Percentiles rank a stretch among this genome's conserved stretches.
These are phyloP conservation scores for Tuta absoluta DNA, from an alignment of 2,888 invertebrate genomes.

Conservation along the genomic window DNA sequence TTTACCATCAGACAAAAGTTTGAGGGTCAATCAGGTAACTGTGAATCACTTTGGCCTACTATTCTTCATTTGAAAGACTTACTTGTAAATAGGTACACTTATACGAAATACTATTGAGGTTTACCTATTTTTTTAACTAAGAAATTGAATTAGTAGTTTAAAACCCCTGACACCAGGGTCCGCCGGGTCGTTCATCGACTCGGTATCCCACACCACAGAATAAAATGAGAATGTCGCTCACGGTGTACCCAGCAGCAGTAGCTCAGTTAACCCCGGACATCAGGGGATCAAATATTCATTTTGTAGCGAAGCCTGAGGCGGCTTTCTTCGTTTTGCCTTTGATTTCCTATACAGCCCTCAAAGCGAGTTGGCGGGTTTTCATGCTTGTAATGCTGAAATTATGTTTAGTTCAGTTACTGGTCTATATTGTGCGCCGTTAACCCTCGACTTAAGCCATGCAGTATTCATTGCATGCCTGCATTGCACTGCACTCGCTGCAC, in stretches of 20 bases:
- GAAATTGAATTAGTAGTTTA: too few relatives aligned
- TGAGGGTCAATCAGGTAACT: too few relatives aligned
- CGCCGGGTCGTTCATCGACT: too few relatives aligned
- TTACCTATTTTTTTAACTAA: too few relatives aligned
- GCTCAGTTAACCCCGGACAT: neutral
- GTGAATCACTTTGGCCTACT: too few relatives aligned
- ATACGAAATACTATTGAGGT: too few relatives aligned
- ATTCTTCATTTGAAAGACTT: too few relatives aligned
- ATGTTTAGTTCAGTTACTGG: neutral
- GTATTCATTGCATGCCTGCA: neutral
- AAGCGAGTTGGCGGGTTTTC: neutral
- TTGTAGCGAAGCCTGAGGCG: neutral
- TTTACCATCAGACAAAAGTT: too few relatives aligned
- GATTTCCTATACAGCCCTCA: neutral
- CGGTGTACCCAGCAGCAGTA: neutral
- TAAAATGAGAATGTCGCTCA: too few relatives aligned
- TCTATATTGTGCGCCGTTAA: neutral
- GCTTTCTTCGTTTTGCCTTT: constrained; percentile 1
- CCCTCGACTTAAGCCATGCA: neutral
- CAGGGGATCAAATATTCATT: constrained; percentile 4
- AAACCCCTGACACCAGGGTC: too few relatives aligned
- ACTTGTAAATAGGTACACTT: too few relatives aligned
- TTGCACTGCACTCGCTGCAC: constrained; percentile 1
- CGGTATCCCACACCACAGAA: too few relatives aligned
- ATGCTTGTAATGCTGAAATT: neutral